These are phyloP conservation scores for Harpalus rufipes DNA, from an alignment of 2,888 invertebrate genomes.

Conservation along the genomic window DNA sequence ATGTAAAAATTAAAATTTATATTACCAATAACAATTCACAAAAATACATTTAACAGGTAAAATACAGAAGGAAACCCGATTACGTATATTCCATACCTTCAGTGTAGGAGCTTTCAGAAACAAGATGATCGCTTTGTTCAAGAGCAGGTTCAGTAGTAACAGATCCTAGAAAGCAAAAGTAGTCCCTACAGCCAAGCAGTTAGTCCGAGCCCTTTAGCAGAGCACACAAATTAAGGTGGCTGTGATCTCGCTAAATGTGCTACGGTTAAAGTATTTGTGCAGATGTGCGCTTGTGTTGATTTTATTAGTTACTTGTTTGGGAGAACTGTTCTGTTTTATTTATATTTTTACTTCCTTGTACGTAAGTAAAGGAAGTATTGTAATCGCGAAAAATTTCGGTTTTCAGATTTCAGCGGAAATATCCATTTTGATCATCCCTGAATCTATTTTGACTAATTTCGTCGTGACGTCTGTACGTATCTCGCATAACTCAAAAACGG, in stretches of 20 bases:
- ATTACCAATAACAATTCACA: slow-evolving; percentile 43
- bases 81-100: slow-evolving; percentile 62
- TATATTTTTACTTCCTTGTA: too few relatives aligned
- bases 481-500: too few relatives aligned
- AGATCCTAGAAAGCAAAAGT: slow-evolving; percentile 61
- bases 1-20: slow-evolving; percentile 53
- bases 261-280: slow-evolving; percentile 18
- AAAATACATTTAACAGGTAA: slow-evolving; percentile 28
- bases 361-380: too few relatives aligned
- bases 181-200: slow-evolving; percentile 51
- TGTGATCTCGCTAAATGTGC: slow-evolving; percentile 10
- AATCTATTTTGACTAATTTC: too few relatives aligned
- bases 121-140: slow-evolving; percentile 41
- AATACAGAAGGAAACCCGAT: slow-evolving; percentile 31
- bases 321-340: slow-evolving; percentile 8
- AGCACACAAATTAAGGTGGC: slow-evolving; percentile 41
- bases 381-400: too few relatives aligned
- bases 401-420: too few relatives aligned
- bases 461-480: too few relatives aligned
- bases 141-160: slow-evolving; percentile 58
- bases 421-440: too few relatives aligned
- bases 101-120: slow-evolving; percentile 48
- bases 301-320: slow-evolving; percentile 14
- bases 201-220: slow-evolving; percentile 10
- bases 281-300: slow-evolving; percentile 11